phyloP scores from a whole-genome alignment of 2,113 vertebrate genomes.

The Cyanoderma ruficeps region DNA sequence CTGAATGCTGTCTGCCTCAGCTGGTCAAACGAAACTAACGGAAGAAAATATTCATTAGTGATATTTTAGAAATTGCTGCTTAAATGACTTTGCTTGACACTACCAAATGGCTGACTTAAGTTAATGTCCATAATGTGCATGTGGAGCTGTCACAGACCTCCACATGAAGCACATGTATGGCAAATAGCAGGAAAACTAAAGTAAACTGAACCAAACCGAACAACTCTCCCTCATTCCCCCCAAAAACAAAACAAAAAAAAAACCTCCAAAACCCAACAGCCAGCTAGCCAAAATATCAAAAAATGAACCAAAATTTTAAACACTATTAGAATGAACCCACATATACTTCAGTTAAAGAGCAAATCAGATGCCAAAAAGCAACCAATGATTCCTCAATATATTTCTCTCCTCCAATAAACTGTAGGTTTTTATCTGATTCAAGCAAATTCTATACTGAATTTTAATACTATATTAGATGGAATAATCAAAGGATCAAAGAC shows the following conservation, averaged over 20 bases:
- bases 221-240: fast-evolving
- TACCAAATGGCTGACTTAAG: not conserved
- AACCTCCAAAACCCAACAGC: not conserved
- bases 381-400: not conserved
- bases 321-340: not conserved
- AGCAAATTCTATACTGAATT: not conserved
- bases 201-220: not conserved
- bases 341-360: not conserved
- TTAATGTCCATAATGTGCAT: not conserved
- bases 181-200: not conserved
- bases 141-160: not conserved
- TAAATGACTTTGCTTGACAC: not conserved
- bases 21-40: not conserved
- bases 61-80: not conserved
- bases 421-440: not conserved
- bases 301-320: not conserved
- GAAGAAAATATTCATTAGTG: not conserved
- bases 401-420: not conserved
- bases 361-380: not conserved
- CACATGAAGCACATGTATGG: not conserved
- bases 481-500: not conserved
- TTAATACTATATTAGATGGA: not conserved
- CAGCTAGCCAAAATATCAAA: not conserved
- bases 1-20: not conserved
- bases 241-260: not conserved